phyloP scores from a whole-genome alignment of 2,113 vertebrate genomes.

The Nothoprocta perdicaria region DNA sequence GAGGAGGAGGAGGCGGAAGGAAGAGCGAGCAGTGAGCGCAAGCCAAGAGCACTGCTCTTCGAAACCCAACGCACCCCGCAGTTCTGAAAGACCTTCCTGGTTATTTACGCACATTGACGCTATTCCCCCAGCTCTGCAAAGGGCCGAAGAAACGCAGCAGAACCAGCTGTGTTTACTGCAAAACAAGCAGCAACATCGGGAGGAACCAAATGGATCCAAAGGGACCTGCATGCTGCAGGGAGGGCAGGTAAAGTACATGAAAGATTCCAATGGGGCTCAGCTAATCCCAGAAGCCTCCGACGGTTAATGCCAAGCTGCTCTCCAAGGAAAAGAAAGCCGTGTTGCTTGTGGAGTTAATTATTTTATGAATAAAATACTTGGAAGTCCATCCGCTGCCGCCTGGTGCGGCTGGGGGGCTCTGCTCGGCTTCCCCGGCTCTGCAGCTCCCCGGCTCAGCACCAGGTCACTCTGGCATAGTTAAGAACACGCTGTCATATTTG shows the following conservation, averaged over 20 bases:
- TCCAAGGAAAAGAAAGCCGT: background rate
- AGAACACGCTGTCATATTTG: too few relatives aligned
- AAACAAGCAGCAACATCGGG: background rate
- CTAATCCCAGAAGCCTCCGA: background rate
- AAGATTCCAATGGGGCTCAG: accelerated
- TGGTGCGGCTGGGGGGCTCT: background rate
- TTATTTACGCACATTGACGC: background rate
- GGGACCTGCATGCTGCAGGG: too few relatives aligned
- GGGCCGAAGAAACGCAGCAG: background rate
- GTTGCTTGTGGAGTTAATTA: background rate
- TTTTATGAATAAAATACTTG: background rate
- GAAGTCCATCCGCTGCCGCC: background rate
- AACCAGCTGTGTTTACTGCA: background rate
- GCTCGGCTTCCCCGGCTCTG: accelerated
- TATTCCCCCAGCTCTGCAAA: background rate
- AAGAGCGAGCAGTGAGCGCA: background rate
- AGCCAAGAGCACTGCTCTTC: background rate
- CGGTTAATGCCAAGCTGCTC: background rate
- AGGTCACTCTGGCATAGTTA: too few relatives aligned
- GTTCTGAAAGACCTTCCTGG: background rate
- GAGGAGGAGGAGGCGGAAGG: background rate
- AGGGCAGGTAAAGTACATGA: background rate
- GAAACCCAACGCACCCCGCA: background rate
- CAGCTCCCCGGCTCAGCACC: background rate
- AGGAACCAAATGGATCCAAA: background rate